Base-by-base conservation (phyloP, 1,140 invertebrate genomes). In the Dinothrombium tinctorium region DNA sequence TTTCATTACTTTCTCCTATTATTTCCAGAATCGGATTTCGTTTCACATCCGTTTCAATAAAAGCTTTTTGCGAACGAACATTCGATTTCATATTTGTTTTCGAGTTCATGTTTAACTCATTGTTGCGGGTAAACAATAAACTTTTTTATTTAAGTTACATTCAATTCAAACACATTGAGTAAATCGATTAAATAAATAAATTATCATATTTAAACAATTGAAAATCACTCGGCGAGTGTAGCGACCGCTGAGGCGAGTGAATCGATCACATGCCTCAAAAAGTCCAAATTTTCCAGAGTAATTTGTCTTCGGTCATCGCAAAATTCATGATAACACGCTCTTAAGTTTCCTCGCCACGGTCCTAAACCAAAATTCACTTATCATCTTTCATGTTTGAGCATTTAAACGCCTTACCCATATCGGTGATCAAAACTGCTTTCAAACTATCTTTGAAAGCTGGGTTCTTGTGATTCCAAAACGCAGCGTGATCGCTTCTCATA, bases 291-390 rank as follows among this genome's bases (percentile, higher is more conserved):
- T 33, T 47, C 43, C 8, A 44, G 44, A 8, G 44, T 46, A 12
- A 52, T 26, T 12, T 42, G 40, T 8, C 38, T 41, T 8, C 40
- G 37, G 36, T 50, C 45, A 28, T 62, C 60, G 46, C 60, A 62
- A 12, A 48, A 42, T 8, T 48, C 46, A 41, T 62, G 60, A 45
- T 62, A 62, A 40, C 60, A 62, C 25, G 55, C 37, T 33, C 50
- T 49, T 57, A 60, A 59, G 26, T 50, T 43, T 2, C 60, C 60
- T 40, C 60, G 43, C 35, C 53, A 61, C n/a, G 60, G 60, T 15
- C 59, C 57, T 58, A 35, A 17, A 42, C 49, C 26, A 41, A 31
- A 7, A 33, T 24, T 14, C 21, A 33, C 11, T 11, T 28, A 6
- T 8, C n/a, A 28, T 28, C 26, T 28, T 28, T 28, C 7, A 28